Conservation (phyloP, 2,113 vertebrate species). For the Petrocephalus microphthalmus region DNA sequence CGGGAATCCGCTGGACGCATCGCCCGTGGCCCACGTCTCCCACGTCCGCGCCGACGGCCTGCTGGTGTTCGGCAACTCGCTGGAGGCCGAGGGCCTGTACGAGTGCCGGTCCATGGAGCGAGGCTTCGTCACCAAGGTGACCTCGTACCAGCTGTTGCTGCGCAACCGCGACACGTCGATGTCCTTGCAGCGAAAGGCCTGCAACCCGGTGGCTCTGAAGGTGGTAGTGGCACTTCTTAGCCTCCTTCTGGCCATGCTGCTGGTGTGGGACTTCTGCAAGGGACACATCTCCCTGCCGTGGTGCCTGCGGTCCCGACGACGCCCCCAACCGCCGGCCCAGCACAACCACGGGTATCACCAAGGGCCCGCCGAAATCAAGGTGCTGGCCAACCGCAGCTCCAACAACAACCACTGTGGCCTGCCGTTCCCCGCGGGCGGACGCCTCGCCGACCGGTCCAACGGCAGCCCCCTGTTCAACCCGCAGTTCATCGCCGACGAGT, state of each 20-base stretch:
- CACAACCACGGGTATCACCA: neutral
- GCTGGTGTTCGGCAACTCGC: constrained; percentile 47
- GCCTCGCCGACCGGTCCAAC: constrained; percentile 10
- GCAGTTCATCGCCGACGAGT: constrained; percentile 45
- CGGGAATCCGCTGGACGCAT: neutral
- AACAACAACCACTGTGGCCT: constrained; percentile 42
- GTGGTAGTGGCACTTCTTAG: constrained; percentile 32
- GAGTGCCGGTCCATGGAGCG: constrained; percentile 55
- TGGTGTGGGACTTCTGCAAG: constrained; percentile 59
- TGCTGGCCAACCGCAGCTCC: constrained; percentile 31
- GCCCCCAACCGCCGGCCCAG: neutral
- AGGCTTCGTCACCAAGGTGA: constrained; percentile 32
- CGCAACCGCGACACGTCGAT: neutral
- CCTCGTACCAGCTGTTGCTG: constrained; percentile 40
- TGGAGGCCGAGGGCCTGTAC: constrained; percentile 44
- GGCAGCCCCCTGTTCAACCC: constrained; percentile 9
- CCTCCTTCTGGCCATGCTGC: constrained; percentile 42
- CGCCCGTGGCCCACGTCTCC: constrained; percentile 18
- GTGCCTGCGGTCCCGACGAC: neutral
- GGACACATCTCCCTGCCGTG: constrained; percentile 41
- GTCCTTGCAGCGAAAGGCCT: neutral
- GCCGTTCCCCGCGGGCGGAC: neutral
- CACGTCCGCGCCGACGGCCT: constrained; percentile 44
- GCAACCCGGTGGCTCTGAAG: constrained; percentile 37
- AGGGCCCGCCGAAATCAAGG: constrained; percentile 27